Evolutionary conservation across 1,140 invertebrate genomes (phyloP), one percentile per base, ranked within the genome.

Genomic region (Mizuhopecten yessoensis): DNA sequence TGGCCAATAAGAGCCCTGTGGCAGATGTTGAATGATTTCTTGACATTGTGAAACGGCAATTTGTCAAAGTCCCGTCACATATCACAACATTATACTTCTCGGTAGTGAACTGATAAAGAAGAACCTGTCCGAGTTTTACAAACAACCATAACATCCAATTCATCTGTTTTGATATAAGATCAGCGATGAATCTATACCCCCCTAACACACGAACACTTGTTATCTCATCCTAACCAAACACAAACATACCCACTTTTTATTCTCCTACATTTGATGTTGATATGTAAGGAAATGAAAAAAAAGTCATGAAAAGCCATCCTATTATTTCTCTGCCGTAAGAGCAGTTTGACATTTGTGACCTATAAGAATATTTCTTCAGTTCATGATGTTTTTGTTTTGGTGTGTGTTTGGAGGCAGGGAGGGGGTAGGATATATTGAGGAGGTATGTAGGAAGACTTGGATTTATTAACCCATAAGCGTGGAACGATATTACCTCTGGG

Each of bases 11-110:
- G 10, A 49, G 3, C 9, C 29, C 57, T 29, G 23, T 29, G 23
- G 5, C 57, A 75, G 57, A 75, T 75, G 57, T 5, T 75, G 57
- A 75, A n/a, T 29, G 57, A 75, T 75, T 75, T 75, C n/a, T 23
- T 75, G n/a, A 75, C 57, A 75, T 75, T 75, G 57, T 75, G 57
- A 75, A 75, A 75, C 1, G 57, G 57, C 57, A 75, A 75, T 75
- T 75, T 75, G 57, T 75, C 57, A 75, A 29, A 75, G 57, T 75
- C 57, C 29, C 29, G 57, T 75, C 57, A 75, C 57, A n/a, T 29
- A 75, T 75, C 57, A 75, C 7, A 75, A 75, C 57, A 75, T 29
- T n/a, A 29, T 75, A 75, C 57, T 75, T n/a, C 23, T 75, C 57
- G 5, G 42, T 29, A 3, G 57, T 75, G n/a, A n/a, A 75, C 57